These are phyloP conservation scores for Columba janthina DNA, from an alignment of 2,113 vertebrate genomes.

Conservation along the genomic window DNA sequence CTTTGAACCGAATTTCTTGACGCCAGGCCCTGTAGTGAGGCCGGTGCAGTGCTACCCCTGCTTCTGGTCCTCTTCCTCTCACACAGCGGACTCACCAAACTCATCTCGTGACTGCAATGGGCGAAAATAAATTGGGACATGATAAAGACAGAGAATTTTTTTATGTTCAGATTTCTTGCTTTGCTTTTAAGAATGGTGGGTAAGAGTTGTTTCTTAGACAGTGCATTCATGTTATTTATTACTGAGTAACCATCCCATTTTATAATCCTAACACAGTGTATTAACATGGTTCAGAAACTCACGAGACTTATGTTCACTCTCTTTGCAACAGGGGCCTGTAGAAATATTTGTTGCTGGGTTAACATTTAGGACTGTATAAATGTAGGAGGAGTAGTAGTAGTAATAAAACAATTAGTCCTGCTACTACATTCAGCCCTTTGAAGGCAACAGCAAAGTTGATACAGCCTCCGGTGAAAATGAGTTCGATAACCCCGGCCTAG, in stretches of 20 bases:
- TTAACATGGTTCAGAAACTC: background rate
- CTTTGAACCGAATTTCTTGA: background rate
- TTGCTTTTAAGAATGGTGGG: background rate
- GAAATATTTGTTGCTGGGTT: background rate
- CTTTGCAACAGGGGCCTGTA: background rate
- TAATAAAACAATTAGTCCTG: no score
- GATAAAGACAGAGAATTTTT: background rate
- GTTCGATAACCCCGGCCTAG: no score
- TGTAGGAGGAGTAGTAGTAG: no score
- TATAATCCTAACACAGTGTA: background rate
- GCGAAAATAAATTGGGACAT: background rate
- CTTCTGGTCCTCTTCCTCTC: background rate
- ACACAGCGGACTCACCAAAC: accelerated
- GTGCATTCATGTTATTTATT: background rate
- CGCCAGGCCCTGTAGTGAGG: background rate
- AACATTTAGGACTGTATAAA: background rate
- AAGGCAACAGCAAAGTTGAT: no score
- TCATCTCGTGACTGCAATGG: accelerated
- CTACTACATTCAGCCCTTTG: no score
- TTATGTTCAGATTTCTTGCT: background rate
- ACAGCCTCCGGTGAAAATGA: no score
- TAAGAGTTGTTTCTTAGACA: background rate
- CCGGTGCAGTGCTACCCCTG: accelerated
- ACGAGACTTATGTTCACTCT: background rate
- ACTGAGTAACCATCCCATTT: background rate